Evolutionary conservation across 2,888 invertebrate genomes (phyloP).

Genomic region (Megaustenia siamemsis): DNA sequence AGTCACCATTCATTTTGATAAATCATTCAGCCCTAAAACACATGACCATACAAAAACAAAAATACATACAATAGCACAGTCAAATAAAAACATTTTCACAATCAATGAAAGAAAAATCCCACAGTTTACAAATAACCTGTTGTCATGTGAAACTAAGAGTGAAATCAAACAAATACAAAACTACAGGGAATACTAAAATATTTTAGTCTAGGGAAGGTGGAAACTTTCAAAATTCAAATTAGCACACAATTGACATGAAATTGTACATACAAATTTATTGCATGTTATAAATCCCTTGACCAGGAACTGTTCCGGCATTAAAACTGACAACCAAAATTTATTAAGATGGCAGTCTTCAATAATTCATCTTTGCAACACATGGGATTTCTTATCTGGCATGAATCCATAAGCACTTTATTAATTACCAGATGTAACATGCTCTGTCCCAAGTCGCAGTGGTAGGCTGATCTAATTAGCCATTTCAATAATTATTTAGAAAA

Average conservation of each 20-base stretch:
- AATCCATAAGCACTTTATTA: background rate
- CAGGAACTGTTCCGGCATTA: background rate
- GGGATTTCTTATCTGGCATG: no score
- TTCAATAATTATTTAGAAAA: background rate
- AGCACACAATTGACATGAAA: conserved; percentile 5
- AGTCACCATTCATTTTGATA: background rate
- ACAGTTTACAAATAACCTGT: background rate
- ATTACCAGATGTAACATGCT: background rate
- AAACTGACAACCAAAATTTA: background rate
- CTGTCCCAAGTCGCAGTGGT: background rate
- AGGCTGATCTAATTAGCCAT: background rate
- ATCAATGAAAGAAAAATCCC: background rate
- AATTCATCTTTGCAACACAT: background rate
- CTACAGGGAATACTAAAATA: background rate
- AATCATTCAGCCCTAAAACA: background rate
- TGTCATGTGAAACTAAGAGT: background rate
- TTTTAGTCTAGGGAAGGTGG: background rate
- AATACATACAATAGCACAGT: background rate
- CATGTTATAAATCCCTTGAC: background rate
- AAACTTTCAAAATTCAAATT: background rate
- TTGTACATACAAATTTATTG: background rate
- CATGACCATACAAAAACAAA: background rate
- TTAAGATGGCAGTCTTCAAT: background rate
- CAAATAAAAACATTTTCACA: background rate
- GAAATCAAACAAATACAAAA: background rate